Evolutionary conservation across 2,113 vertebrate species (phyloP), one percentile per base, ranked within the genome.

Genomic region (Ageneiosus marmoratus): DNA sequence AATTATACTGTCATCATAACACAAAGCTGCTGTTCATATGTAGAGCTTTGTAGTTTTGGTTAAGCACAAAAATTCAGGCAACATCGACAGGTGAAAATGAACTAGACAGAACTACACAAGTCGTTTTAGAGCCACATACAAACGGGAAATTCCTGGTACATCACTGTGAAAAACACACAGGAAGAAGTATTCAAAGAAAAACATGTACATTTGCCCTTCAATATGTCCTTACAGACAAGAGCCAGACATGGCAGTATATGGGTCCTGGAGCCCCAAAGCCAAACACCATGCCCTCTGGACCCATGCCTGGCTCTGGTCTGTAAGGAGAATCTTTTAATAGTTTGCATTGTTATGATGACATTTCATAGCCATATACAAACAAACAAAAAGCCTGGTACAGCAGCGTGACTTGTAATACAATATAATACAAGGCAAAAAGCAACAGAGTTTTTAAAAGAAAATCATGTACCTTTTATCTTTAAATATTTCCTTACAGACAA

Each of bases 221-320:
- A 13, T 81, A 65, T 72, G 83, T 81, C 22, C 4, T 4, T 74
- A 29, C 85, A 99, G 97, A 93, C 95, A 94, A 79, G 97, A 99
- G 86, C 92, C 97, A 4, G 95, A 96, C 83, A 92, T 72, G 95
- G 96, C 86, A 94, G 82, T 85, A 93, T 98, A 41, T 41, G 89
- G 96, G 94, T 34, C 95, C 94, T 1, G 96, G 94, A 81, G 93
- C 94, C 12, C 91, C 96, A 0, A 96, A 99, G 89, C 92, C 96
- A 63, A 98, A 95, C 95, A 94, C 98, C 93, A 95, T 98, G 94
- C 96, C 97, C 92, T 95, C 97, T 89, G 95, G 95, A 48, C 95
- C 96, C 88, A 99, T 92, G 83, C 96, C 95, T 4, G 97, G 92
- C 87, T 99, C 97, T 79, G 94, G 95, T 92, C 97, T 99, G 85